A percentile compares a stretch with the other conserved stretches of the same genome.
phyloP scores from a whole-genome alignment of 2,113 vertebrate genomes.

The Pavo muticus region DNA sequence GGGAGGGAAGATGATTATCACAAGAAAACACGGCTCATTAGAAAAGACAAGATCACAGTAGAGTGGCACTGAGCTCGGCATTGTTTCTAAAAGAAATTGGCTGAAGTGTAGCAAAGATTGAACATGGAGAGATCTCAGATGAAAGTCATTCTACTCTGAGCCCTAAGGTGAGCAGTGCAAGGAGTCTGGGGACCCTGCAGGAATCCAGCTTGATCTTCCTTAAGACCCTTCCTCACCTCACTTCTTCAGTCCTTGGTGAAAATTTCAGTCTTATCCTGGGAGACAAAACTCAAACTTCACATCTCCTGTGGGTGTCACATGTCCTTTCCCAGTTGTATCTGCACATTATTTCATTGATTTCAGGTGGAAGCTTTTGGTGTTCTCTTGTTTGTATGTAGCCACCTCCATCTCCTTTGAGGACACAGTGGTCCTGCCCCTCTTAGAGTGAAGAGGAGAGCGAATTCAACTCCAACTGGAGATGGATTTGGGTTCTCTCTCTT shows the following conservation, averaged over 20 bases:
- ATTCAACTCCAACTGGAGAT: not conserved
- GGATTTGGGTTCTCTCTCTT: not conserved
- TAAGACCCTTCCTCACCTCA: not conserved
- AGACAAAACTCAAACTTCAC: not conserved
- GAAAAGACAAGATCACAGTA: not conserved
- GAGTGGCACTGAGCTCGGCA: not conserved
- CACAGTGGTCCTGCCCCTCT: not conserved
- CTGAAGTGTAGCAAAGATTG: not conserved
- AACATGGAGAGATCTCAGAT: not conserved
- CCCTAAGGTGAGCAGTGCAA: not conserved
- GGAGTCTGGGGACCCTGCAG: not conserved
- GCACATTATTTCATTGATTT: not conserved
- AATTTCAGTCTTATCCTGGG: not conserved
- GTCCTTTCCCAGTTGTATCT: not conserved
- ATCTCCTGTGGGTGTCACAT: not conserved
- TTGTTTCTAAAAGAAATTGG: not conserved
- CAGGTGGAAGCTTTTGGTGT: rapidly evolving
- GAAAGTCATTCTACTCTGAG: not conserved
- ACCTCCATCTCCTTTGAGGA: not conserved
- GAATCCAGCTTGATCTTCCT: not conserved
- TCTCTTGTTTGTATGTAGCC: rapidly evolving
- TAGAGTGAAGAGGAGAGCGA: not conserved
- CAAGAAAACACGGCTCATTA: not conserved
- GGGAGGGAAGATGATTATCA: not conserved
- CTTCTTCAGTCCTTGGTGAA: not conserved